Base-by-base conservation (phyloP, 2,113 vertebrate species). In the Ailuropoda melanoleuca region DNA sequence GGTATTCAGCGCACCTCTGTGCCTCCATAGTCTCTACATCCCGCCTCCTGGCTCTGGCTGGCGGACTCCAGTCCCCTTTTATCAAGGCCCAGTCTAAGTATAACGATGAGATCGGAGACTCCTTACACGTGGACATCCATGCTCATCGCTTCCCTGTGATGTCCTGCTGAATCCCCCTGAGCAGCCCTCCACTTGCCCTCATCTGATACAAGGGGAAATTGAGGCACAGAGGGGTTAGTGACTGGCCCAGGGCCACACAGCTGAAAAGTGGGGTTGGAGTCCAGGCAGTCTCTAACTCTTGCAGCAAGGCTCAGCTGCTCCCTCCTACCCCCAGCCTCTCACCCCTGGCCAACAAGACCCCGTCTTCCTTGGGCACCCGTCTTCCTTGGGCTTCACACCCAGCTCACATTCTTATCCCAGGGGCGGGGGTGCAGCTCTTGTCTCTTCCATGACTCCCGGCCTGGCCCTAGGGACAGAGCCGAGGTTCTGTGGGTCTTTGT, bases 1-100 rank as follows among this genome's bases (percentile, higher is more conserved):
- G 37, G 37, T 3, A 3, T 80, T 6, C 55, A 48, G 23, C 19
- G 37, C 56, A 18, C 31, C 29, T 29, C 19, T 0, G 1, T 0
- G 23, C 1, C 50, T 24, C 31, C 3, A 6, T 8, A 34, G 39
- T 8, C 72, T 15, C 50, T 17, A 43, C 34, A 12, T 31, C 46
- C 74, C 56, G 37, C 56, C 77, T 66, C 46, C 48, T 9, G 37
- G 50, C 50, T 53, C 50, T 15, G 62, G 55, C 39, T 37, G 37
- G 50, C 2, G 24, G 43, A 24, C 6, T 62, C 92, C 14, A 17
- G 50, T 46, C 23, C 15, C 14, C 39, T 80, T 84, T 74, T 60
- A 4, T 24, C 18, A 56, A 56, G 50, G 11, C n/a, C 39, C 43
- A 72, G 11, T 12, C 43, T 46, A 14, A 24, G 18, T 3, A 17